Evolutionary conservation across 2,797 vertebrate species (phyloP), one percentile per base, ranked within the genome.

Genomic region (Carcharodon carcharias): DNA sequence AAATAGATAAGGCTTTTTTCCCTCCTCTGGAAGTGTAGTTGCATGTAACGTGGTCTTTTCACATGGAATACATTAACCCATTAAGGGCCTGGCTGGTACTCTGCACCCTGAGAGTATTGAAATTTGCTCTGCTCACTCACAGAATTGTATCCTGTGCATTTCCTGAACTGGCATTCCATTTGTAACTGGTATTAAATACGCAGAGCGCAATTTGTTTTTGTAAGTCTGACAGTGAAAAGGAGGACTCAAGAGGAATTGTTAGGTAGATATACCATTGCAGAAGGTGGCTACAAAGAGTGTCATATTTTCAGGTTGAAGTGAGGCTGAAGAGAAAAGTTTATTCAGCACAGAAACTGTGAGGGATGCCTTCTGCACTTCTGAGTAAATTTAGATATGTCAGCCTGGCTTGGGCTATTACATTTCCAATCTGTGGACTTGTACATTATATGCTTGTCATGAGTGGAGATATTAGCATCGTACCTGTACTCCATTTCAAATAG

Each of bases 141-240:
- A 45, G n/a, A 65, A 93, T 77, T 16, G 5, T 50, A n/a, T 35
- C 26, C 50, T 77, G 45, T 54, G 31, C 40, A 56, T 73, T 95
- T 95, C 94, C 45, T 73, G 69, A 71, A 95, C 58, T 45, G 91
- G 2, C 21, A 7, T 65, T 93, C 67, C 45, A 58, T 56, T 77
- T 56, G 50, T 63, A 58, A 73, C 69, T 71, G 50, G 50, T 18
- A 77, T 54, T 95, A 95, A 95, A 56, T 77, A 54, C 2, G 31
- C 45, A 35, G 69, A 35, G 50, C 31, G 2, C 67, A 28, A 95
- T 50, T 69, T 73, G 97, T 98, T 97, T 97, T 97, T 97, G 97
- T 97, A 98, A 97, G 97, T 97, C 97, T 97, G 69, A 73, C 1
- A 35, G 50, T n/a, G 26, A 95, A 95, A 71, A 16, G 40, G 56